Evolutionary conservation across 2,113 vertebrate genomes (phyloP), one percentile per base, ranked within the genome.

Genomic region (Centropristis striata): DNA sequence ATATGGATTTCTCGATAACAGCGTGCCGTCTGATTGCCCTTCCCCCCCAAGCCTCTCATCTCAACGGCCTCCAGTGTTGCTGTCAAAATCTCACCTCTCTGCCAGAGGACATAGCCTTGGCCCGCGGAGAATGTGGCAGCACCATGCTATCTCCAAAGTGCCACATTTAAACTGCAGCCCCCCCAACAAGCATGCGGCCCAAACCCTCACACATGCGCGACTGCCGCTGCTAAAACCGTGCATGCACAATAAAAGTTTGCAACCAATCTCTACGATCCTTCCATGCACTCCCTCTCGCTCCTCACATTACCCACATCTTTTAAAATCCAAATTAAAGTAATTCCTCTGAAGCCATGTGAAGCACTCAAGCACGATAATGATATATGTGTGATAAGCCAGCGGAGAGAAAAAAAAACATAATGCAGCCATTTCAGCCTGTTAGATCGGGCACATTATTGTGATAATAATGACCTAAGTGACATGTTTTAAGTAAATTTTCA

Each of bases 41-140:
- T 68, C 70, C 75, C 70, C 75, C 70, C 74, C 71, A 53, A 14
- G 54, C 68, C 58, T 60, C 82, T 46, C 78, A 50, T 54, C 87
- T 85, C 73, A 60, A 79, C 87, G 54, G 81, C 81, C 84, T 91
- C 55, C 90, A 93, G 81, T 74, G 75, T 79, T 88, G 86, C 89
- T 59, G 91, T 88, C 86, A 90, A 93, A 93, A 37, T 94, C 93
- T 94, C 94, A 93, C 93, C 93, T 91, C 91, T 63, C 83, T 91
- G 95, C 89, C 88, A 94, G 90, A 91, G 86, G 78, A 87, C 89
- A 66, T 7, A 76, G 86, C 73, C 75, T 87, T 51, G 89, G 83
- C 84, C 81, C 20, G 46, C 60, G 1, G 84, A 93, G 94, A 95
- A 95, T 95, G 92, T 94, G 81, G 87, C 93, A 90, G 83, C 60